Evolutionary conservation across 2,113 vertebrate genomes (phyloP), one percentile per base, ranked within the genome.

Genomic region (Athene cunicularia): DNA sequence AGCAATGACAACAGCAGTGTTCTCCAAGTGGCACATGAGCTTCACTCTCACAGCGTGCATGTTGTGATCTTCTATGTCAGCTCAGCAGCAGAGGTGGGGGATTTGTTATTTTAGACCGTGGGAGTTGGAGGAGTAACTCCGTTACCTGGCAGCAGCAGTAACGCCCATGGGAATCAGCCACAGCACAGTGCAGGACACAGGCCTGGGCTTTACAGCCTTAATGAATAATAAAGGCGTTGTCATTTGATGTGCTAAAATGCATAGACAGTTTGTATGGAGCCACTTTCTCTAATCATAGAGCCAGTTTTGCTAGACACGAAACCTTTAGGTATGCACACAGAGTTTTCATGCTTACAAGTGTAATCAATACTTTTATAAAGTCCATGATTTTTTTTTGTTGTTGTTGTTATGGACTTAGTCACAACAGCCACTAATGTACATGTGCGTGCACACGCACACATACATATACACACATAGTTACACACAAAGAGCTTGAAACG

Each of bases 261-360:
- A 8, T 2, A 43, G 37, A 4, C 27, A 22, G 32, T 28, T 72
- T 37, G 15, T 37, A 4, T 5, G 39, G 39, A 67, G 67, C 41
- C 28, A 23, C 32, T 74, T 67, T 30, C 41, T 33, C 8, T 12
- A 33, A 11, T 12, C 14, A 5, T 5, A 21, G 39, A 43, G 41
- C 14, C n/a, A 19, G 6, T 28, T 63, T 64, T 47, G 59, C 5
- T 22, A 37, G 23, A 23, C 58, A 6, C 3, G 37, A 58, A 74
- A 39, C 32, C 12, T 56, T 71, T 1, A 21, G 8, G 72, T 26
- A 3, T 0, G 4, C 22, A 6, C 47, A 19, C 43, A 10, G 12
- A 18, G 47, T 32, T 50, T 39, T 45, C 24, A 20, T 52, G 59
- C 21, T 58, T 35, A 5, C 12, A 32, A 60, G 32, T 2, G 5